Percentiles rank a stretch among this genome's conserved stretches.
Evolutionary conservation across 2,113 vertebrate species (phyloP).

Genomic region (Papio anubis): DNA sequence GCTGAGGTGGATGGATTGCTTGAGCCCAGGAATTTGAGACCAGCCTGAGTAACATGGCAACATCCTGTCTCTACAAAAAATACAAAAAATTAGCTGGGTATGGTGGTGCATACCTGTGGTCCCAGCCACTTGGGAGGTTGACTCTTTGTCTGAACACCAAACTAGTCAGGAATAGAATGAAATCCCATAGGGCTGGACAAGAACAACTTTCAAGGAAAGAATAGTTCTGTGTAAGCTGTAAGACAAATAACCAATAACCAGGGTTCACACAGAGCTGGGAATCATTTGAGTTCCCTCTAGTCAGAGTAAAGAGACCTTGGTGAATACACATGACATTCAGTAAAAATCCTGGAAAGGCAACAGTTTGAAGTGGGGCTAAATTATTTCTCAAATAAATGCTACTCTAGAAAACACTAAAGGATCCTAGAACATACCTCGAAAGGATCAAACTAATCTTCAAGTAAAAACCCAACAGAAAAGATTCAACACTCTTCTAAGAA

Average conservation of each 20-base stretch:
- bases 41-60: too few species aligned
- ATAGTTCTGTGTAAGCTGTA: not conserved
- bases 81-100: too few species aligned
- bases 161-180: not conserved
- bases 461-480: not conserved
- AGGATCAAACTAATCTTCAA: not conserved
- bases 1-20: too few species aligned
- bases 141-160: not conserved
- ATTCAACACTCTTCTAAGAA: not conserved
- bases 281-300: not conserved
- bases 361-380: not conserved
- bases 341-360: not conserved
- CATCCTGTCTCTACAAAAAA: too few species aligned
- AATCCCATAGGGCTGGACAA: not conserved
- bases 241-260: not conserved
- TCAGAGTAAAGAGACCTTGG: not conserved
- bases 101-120: too few species aligned
- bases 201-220: not conserved
- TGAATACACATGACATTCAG: not conserved
- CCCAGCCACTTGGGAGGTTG: too few species aligned
- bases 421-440: not conserved
- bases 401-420: not conserved
- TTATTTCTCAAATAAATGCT: not conserved
- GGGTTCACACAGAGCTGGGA: not conserved
- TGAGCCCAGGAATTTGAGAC: too few species aligned